Evolutionary conservation across 2,113 vertebrate genomes (phyloP), one percentile per base, ranked within the genome.

Genomic region (Lontra canadensis): DNA sequence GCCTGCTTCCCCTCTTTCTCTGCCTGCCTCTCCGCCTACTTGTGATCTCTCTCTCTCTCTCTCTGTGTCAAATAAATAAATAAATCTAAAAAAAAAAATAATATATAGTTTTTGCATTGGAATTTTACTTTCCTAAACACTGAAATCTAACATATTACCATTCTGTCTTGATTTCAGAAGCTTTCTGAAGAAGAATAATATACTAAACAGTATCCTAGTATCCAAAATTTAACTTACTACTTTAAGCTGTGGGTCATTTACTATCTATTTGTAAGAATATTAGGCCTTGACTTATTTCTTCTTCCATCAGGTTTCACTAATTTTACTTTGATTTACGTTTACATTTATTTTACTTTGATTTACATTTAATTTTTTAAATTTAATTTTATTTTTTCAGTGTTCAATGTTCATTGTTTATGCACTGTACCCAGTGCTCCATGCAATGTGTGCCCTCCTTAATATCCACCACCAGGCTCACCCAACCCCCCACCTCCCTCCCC

Each of bases 81-180:
- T 52, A 52, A 55, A 55, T 18, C 17, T 55, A 6, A 17, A 52
- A 55, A 55, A 55, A 55, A 78, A 14, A 93, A 42, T 89, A 88
- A 88, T 67, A 94, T n/a, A 52, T 39, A 61, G 15, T 31, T 94
- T 87, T 95, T 90, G 31, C 2, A 76, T 17, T 63, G 23, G 42
- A 95, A 65, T 82, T 88, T 82, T 92, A 83, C 78, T 76, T 93
- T 89, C n/a, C 20, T 79, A 57, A 92, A 90, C 42, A 82, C 25
- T 76, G 52, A 90, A 94, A 74, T 84, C 15, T 80, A 83, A 69
- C 9, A 85, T 71, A 57, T 49, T 84, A 88, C 31, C 36, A 61
- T 86, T 34, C 73, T 89, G 25, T 74, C 25, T 93, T 71, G 31
- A 81, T 65, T 94, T 55, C 20, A 82, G 78, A 87, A 82, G 65